A percentile compares a stretch with the other conserved stretches of the same genome.
These are phyloP conservation scores for Megaceryle maxima DNA, from an alignment of 2,113 vertebrate genomes.

Conservation along the genomic window DNA sequence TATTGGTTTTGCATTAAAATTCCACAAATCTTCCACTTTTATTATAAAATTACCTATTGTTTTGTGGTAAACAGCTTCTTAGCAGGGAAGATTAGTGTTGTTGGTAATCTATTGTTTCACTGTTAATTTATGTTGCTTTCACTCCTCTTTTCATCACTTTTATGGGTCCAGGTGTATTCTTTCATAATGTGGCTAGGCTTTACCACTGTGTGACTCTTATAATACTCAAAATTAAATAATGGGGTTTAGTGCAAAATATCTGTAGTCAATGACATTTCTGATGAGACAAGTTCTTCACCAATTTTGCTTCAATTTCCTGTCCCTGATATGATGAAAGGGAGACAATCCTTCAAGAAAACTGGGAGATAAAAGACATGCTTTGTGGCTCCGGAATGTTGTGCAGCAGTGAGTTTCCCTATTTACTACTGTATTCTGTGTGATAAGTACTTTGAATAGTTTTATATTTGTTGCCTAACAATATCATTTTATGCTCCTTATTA, in stretches of 20 bases:
- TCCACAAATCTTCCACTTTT: background rate
- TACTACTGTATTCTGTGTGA: background rate
- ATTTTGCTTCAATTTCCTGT: background rate
- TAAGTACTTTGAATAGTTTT: background rate
- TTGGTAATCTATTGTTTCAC: background rate
- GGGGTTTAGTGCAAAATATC: background rate
- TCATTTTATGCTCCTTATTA: background rate
- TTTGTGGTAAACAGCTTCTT: background rate
- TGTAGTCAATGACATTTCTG: background rate
- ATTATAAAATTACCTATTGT: background rate
- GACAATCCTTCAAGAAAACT: background rate
- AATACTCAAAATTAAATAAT: background rate
- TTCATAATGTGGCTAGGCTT: background rate
- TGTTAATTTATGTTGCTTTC: background rate
- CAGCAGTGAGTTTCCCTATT: background rate
- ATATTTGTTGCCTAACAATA: background rate
- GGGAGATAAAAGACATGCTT: background rate
- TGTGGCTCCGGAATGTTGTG: background rate
- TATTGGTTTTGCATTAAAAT: background rate
- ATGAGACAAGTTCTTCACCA: background rate
- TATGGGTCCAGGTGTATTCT: background rate
- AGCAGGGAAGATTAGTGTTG: background rate
- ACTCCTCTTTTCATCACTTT: background rate
- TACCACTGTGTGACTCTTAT: fast-evolving
- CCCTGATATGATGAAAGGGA: background rate